phyloP scores from a whole-genome alignment of 2,888 invertebrate genomes.

The Drosophila vallismaia region DNA sequence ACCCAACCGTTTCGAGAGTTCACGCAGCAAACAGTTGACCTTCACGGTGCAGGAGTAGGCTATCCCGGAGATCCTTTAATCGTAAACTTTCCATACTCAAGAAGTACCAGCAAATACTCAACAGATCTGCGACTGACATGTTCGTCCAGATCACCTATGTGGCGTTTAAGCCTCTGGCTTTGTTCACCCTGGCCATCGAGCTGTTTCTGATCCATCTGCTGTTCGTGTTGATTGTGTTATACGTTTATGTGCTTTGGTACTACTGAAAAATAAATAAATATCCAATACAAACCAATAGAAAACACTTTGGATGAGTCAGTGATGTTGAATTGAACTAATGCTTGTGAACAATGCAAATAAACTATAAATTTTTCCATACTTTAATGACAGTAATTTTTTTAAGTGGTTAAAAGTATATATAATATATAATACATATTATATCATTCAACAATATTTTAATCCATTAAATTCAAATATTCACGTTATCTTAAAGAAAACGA shows the following conservation, averaged over 20 bases:
- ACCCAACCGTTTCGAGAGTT: conserved; percentile 98
- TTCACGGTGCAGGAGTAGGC: conserved; percentile 90
- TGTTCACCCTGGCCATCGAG: conserved; percentile 78
- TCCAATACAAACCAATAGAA: background rate
- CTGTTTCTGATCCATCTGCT: conserved; percentile 78
- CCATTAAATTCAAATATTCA: background rate
- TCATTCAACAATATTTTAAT: background rate
- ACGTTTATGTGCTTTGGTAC: conserved; percentile 77
- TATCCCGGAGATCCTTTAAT: background rate
- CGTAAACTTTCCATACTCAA: background rate
- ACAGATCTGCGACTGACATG: conserved; percentile 51
- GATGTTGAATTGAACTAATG: background rate
- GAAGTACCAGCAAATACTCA: background rate
- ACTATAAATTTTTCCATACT: background rate
- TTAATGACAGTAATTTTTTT: no score
- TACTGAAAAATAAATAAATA: conserved; percentile 56
- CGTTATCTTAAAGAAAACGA: no score
- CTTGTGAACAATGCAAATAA: background rate
- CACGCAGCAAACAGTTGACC: conserved; percentile 95
- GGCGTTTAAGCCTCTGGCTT: conserved; percentile 71
- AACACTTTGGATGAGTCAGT: background rate
- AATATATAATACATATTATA: no score
- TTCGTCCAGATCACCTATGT: conserved; percentile 69
- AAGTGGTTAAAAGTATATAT: no score
- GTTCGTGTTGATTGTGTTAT: conserved; percentile 77